phyloP scores from a whole-genome alignment of 2,113 vertebrate species.

The Nothobranchius furzeri region DNA sequence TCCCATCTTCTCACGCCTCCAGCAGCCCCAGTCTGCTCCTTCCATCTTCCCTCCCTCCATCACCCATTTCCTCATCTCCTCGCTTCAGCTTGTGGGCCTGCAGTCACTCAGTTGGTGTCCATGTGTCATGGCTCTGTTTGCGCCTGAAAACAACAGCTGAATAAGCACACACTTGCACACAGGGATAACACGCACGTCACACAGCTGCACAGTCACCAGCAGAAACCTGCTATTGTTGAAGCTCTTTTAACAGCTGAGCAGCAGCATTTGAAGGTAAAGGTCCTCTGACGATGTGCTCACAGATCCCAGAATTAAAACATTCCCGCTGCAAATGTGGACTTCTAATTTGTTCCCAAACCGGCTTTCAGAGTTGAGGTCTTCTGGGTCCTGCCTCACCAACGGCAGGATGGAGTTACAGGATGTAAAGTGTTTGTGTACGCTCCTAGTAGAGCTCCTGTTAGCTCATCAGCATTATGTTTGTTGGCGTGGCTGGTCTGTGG shows the following conservation, averaged over 20 bases:
- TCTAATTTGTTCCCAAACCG: not conserved
- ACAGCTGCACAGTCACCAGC: constrained; percentile 44
- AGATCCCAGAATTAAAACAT: not conserved
- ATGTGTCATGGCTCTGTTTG: constrained; percentile 41
- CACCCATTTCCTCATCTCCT: not conserved
- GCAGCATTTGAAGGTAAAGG: not conserved
- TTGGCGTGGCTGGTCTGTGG: no score
- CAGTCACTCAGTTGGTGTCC: constrained; percentile 44
- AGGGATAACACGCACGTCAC: constrained; percentile 29
- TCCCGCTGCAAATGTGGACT: not conserved
- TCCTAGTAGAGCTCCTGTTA: not conserved
- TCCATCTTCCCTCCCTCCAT: not conserved
- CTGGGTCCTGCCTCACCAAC: constrained; percentile 19
- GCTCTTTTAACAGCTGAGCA: not conserved
- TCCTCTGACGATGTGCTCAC: no score
- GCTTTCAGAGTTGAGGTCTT: not conserved
- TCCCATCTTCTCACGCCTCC: not conserved
- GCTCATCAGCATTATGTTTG: not conserved
- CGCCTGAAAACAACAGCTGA: constrained; percentile 68
- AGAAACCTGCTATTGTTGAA: constrained; percentile 13
- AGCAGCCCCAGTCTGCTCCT: no score
- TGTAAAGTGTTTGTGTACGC: not conserved
- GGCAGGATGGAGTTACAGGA: constrained; percentile 12
- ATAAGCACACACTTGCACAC: constrained; percentile 33
- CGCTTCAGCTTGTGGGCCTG: constrained; percentile 20